Conservation (phyloP, 2,888 invertebrate genomes). For the Drosophila dives region DNA sequence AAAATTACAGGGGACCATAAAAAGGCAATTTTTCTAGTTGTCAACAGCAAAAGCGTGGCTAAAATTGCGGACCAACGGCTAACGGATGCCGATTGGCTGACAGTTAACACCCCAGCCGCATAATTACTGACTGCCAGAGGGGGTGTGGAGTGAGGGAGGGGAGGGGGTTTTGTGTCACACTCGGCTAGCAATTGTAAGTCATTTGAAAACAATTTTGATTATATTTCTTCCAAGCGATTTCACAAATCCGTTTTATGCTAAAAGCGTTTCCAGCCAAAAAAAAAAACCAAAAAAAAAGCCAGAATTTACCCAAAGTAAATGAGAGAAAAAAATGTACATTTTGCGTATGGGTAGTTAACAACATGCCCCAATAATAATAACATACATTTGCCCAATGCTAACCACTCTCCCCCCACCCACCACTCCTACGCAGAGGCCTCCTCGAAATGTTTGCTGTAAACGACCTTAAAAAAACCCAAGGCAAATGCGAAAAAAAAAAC, state of each 20-base stretch:
- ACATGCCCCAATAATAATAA: slow-evolving; percentile 81
- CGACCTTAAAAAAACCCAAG: slow-evolving; percentile 76
- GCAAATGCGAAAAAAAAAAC: slow-evolving; percentile 49
- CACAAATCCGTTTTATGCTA: slow-evolving; percentile 79
- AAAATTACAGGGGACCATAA: slow-evolving; percentile 56
- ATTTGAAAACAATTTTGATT: slow-evolving; percentile 82
- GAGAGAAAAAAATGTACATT: slow-evolving; percentile 46
- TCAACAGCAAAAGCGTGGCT: slow-evolving; percentile 78
- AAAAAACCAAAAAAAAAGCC: not conserved
- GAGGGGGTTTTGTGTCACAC: slow-evolving; percentile 1
- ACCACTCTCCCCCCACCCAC: too few relatives aligned
- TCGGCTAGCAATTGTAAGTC: slow-evolving; percentile 71
- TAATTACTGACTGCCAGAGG: slow-evolving; percentile 56
- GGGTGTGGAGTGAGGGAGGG: not conserved
- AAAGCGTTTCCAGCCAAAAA: slow-evolving; percentile 29
- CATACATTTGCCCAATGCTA: slow-evolving; percentile 63
- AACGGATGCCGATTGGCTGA: slow-evolving; percentile 71
- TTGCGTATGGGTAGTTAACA: slow-evolving; percentile 80
- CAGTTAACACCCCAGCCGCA: slow-evolving; percentile 76
- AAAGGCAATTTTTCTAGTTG: slow-evolving; percentile 80
- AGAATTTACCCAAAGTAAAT: slow-evolving; percentile 11
- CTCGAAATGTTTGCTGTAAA: slow-evolving; percentile 76
- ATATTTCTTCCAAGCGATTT: slow-evolving; percentile 83
- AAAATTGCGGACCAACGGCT: slow-evolving; percentile 67
- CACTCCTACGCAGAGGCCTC: slow-evolving; percentile 7